Evolutionary conservation across 2,888 invertebrate species (phyloP), one percentile per base, ranked within the genome.

Genomic region (Furcula furcula): DNA sequence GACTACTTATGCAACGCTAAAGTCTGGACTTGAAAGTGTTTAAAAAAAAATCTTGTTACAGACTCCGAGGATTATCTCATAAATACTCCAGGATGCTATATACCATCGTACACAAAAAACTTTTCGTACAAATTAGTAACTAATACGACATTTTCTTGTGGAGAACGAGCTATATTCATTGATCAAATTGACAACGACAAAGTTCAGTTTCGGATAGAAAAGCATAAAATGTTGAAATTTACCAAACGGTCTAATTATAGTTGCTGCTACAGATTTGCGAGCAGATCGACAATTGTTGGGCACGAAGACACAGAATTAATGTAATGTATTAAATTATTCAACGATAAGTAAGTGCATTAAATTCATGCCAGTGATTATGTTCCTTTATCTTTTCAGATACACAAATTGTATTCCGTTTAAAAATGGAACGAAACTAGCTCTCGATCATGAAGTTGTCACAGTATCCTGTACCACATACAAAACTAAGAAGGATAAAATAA

Each of bases 11-110:
- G n/a, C 1, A 20, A n/a, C 7, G 7, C n/a, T 9, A n/a, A 2
- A 20, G 20, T 9, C 2, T 7, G 18, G 4, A 4, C 3, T n/a
- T n/a, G n/a, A n/a, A n/a, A n/a, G n/a, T n/a, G n/a, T n/a, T n/a
- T n/a, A n/a, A n/a, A n/a, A n/a, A n/a, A n/a, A n/a, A n/a, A n/a
- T n/a, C n/a, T n/a, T n/a, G n/a, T 44, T 48, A 21, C 45, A 49
- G 49, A 43, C 14, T 26, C 26, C 10, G 12, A 41, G 11, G 32
- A 34, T 6, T 74, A 47, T 20, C 45, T 80, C 20, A 59, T 81
- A 23, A 60, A 74, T 27, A 80, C 80, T 10, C 55, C 65, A 15
- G 77, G 78, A 14, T 81, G 80, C 38, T 43, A 39, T 11, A 78
- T 80, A 47, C 80, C 78, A 18, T 72, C 78, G 39, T 79, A 72